Conservation (phyloP, 1,140 invertebrate genomes). For the Hypsibius dujardini region DNA sequence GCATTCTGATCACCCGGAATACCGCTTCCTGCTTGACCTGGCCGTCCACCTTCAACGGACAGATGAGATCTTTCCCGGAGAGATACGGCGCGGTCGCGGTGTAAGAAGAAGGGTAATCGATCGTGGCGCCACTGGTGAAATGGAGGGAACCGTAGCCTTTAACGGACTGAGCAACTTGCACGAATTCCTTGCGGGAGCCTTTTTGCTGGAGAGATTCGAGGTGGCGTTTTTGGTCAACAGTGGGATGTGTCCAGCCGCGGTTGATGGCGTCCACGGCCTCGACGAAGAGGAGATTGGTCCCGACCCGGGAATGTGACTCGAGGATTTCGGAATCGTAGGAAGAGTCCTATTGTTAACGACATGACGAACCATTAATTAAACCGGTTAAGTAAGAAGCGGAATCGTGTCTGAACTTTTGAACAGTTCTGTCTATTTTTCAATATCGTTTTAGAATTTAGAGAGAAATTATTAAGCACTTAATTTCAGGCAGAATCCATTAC, state of each 20-base stretch:
- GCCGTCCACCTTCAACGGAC: not conserved
- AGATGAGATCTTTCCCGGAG: not conserved
- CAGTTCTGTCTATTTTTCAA: too few relatives aligned
- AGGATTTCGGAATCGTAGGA: constrained; percentile 48
- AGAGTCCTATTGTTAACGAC: not conserved
- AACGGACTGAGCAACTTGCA: not conserved
- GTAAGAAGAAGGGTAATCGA: constrained; percentile 4
- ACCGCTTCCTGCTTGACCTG: not conserved
- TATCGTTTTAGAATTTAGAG: too few relatives aligned
- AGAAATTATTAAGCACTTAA: too few relatives aligned
- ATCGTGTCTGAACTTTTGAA: too few relatives aligned
- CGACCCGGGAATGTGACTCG: constrained; percentile 59
- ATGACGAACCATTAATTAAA: too few relatives aligned
- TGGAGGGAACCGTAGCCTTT: not conserved
- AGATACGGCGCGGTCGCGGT: not conserved
- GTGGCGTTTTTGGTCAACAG: constrained; percentile 48
- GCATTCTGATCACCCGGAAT: constrained; percentile 83
- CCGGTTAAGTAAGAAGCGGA: too few relatives aligned
- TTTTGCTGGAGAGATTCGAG: constrained; percentile 50
- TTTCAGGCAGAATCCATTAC: too few relatives aligned
- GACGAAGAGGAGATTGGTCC: constrained; percentile 65
- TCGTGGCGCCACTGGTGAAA: not conserved
- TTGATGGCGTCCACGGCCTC: constrained; percentile 70
- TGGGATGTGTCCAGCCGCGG: constrained; percentile 58
- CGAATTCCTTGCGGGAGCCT: constrained; percentile 61